Base-by-base conservation (phyloP, 2,888 invertebrate genomes). In the Rhabditophanes sp. region DNA sequence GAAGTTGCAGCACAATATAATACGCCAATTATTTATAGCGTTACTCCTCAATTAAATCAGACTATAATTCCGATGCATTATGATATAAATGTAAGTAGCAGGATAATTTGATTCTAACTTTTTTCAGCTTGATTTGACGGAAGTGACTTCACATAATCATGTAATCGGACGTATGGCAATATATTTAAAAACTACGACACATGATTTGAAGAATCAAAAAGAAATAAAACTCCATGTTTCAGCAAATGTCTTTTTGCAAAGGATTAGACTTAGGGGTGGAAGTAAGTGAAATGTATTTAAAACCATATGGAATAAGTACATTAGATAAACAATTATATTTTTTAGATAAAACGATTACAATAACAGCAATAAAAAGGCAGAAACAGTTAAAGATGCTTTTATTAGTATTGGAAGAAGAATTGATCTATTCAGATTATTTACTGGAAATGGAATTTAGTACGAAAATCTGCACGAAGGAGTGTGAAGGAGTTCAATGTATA, bases 41-140 rank as follows among this genome's bases (percentile, higher is more conserved):
- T n/a, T n/a, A n/a, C n/a, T n/a, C n/a, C n/a, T n/a, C n/a, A n/a
- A n/a, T n/a, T n/a, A n/a, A n/a, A n/a, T n/a, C n/a, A n/a, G n/a
- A n/a, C n/a, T n/a, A n/a, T n/a, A n/a, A n/a, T 50, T 17, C 60
- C 60, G n/a, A 37, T 45, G 16, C 60, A 60, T 29, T 60, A 60
- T 39, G 51, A 60, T 33, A 35, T 59, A 2, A 33, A 46, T 40
- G 59, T 58, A 15, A 15, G 38, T 30, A n/a, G 6, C 6, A 2
- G 4, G n/a, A 6, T 14, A 8, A 17, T 11, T 7, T 11, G 16
- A 22, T 9, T 22, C 25, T 18, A 34, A 16, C 16, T 18, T 41
- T 21, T 18, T 46, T 35, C 35, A 56, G 56, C 31, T 60, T 9
- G 60, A 60, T 26, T 47, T 60, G 18, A 42, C 52, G 5, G 37